These are phyloP conservation scores for Atta colombica DNA, from an alignment of 1,140 invertebrate species.

Conservation along the genomic window DNA sequence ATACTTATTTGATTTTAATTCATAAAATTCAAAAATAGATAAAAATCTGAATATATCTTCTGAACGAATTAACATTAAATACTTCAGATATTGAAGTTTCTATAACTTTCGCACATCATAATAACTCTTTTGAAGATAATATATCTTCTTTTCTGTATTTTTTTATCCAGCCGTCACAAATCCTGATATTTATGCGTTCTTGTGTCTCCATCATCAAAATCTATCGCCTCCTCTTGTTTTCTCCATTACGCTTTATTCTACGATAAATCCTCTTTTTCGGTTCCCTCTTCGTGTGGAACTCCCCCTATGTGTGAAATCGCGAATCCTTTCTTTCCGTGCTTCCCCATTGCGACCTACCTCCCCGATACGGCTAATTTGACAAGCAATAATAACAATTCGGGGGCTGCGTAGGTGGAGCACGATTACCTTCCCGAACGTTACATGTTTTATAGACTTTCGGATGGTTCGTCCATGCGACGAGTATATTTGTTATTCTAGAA, in stretches of 20 bases:
- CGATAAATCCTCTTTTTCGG: slow-evolving; percentile 6
- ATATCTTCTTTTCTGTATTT: neutral
- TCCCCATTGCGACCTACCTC: slow-evolving; percentile 22
- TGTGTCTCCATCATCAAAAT: neutral
- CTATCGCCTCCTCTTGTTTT: slow-evolving; percentile 75
- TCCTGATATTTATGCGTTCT: neutral
- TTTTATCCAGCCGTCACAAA: neutral
- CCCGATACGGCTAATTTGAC: neutral
- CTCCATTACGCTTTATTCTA: neutral
- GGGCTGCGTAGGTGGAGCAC: neutral
- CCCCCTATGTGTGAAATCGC: neutral
- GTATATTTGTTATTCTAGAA: neutral
- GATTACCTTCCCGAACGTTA: slow-evolving; percentile 4
- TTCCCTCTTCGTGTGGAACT: neutral
- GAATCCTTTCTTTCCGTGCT: slow-evolving; percentile 17
- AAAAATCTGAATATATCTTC: neutral
- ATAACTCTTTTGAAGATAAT: neutral
- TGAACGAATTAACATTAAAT: neutral
- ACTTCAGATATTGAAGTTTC: neutral
- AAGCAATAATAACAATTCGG: slow-evolving; percentile 37
- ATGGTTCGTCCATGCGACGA: neutral
- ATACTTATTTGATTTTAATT: neutral
- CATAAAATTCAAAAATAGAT: neutral
- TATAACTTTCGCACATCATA: neutral
- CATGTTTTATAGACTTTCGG: neutral